Evolutionary conservation across 92 coral and sea anemone species (phyloP), one percentile per base, ranked within the genome.

Genomic region (Porites evermanni): DNA sequence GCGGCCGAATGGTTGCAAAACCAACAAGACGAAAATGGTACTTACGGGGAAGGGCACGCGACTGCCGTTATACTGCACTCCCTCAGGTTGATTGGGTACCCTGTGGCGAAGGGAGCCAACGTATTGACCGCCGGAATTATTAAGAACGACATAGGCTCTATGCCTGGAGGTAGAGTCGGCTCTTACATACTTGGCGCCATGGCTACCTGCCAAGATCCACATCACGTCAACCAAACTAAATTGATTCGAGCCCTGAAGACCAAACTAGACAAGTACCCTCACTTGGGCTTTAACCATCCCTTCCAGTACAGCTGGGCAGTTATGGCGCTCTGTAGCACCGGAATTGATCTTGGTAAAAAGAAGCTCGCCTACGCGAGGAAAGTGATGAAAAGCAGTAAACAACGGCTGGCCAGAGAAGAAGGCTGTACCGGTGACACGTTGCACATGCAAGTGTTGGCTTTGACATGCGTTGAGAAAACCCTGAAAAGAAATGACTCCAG

Each of bases 1-100:
- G 98, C 94, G 70, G 91, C 92, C 18, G 95, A 96, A 80, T 96
- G 98, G 98, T 44, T 92, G 72, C 84, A 38, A 78, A 76, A 80
- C 50, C 77, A 79, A 19, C 83, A 84, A 85, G 59, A 56, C 53
- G 84, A 80, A 8, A 76, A 88, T 52, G 84, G 88, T 9, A 83
- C 85, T 8, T 86, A 73, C 12, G 58, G 68, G 21, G 76, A 56
- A 16, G 61, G 61, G 17, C 61, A 56, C 84, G 68, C 56, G 19
- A 85, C 75, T 18, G 90, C 92, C 8, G 58, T 64, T 18, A 90
- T 79, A 6, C 85, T 84, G 47, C 87, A 88, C 79, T 84, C 92
- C 47, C 80, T 91, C 26, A 88, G 96, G 11, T 87, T 91, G 50
- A 79, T 83, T n/a, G 96, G 96, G 11, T 71, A 74, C 20, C 72